Conservation (phyloP, 2,797 vertebrate species). For the Gymnothorax javanicus region DNA sequence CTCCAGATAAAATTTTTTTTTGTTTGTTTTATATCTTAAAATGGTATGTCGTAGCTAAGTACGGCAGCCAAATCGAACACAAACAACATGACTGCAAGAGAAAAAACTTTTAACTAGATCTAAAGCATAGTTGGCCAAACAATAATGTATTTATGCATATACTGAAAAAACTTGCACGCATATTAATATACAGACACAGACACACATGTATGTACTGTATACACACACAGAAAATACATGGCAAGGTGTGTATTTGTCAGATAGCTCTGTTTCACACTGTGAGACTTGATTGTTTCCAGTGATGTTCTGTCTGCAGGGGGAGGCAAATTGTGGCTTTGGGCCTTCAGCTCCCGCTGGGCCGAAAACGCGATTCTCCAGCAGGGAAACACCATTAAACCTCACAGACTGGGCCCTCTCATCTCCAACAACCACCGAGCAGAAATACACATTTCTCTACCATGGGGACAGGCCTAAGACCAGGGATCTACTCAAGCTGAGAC, state of each 20-base stretch:
- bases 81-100: too few relatives aligned
- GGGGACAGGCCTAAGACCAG: neutral
- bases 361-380: slow-evolving; percentile 44
- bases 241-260: neutral
- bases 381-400: neutral
- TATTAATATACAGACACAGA: neutral
- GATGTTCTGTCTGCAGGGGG: slow-evolving; percentile 53
- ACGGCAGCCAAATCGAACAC: too few relatives aligned
- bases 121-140: too few relatives aligned
- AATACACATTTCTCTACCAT: neutral
- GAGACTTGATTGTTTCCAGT: slow-evolving; percentile 55
- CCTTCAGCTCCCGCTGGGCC: slow-evolving; percentile 48
- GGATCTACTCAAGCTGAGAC: neutral
- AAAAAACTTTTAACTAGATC: neutral
- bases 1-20: neutral
- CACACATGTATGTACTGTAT: neutral
- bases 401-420: neutral
- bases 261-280: slow-evolving; percentile 38
- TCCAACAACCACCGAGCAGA: neutral
- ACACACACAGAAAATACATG: neutral
- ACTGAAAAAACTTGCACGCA: neutral
- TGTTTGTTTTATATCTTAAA: too few relatives aligned
- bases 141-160: too few relatives aligned
- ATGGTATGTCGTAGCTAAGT: too few relatives aligned
- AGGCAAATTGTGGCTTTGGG: slow-evolving; percentile 54